Evolutionary conservation across 2,113 vertebrate species (phyloP), one percentile per base, ranked within the genome.

Genomic region (Ancistrus triradiatus): DNA sequence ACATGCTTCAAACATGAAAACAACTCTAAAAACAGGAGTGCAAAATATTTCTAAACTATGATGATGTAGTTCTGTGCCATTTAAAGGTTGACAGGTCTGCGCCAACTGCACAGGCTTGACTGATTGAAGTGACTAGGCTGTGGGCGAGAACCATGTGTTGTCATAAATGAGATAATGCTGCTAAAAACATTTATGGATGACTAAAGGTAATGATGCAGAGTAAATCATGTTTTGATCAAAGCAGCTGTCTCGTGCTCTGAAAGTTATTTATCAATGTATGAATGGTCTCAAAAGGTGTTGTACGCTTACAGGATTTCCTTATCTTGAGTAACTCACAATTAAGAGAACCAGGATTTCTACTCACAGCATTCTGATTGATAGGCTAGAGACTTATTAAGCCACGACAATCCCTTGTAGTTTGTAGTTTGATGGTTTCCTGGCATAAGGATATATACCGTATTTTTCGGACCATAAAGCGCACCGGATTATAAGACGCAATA

Each of bases 21-120:
- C n/a, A 37, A 33, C 38, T 33, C 18, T 46, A 21, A 55, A 55
- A 60, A 2, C 2, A 3, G 27, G 33, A 19, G 43, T 4, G 42
- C 4, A 59, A 43, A 31, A 63, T 18, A 6, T 19, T 15, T 21
- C 25, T 40, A 2, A 5, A 10, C 37, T 19, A 18, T 31, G 22
- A n/a, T 63, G 15, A 43, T 53, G 25, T 13, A 64, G 35, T 53
- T 35, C 25, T 44, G 25, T 53, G 49, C 13, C 37, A 44, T 55
- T 64, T 64, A 64, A 11, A 3, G 14, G 38, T 42, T 53, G 50
- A 33, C 33, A 64, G 25, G n/a, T 40, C 35, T 51, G 47, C 49
- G 43, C 53, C 53, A 43, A n/a, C 17, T 44, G 50, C 24, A 33
- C 25, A 33, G 38, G 62, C 50, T 55, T 64, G 42, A 64, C 62